These are phyloP conservation scores for Morone saxatilis DNA, from an alignment of 2,113 vertebrate genomes.

Conservation along the genomic window DNA sequence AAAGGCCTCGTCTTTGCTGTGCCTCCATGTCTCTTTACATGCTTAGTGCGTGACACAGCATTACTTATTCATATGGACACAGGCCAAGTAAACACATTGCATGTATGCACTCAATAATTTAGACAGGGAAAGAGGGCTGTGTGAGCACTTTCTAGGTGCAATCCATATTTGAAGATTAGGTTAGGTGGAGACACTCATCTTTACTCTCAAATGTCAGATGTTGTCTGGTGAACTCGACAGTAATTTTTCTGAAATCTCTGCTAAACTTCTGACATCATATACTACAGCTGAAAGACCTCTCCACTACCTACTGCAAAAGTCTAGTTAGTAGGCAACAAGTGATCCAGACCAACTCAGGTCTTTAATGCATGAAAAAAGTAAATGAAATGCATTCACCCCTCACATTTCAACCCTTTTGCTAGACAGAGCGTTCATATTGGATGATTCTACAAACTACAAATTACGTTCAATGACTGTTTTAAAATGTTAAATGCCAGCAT, in stretches of 20 bases:
- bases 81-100: constrained; percentile 71
- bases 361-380: not conserved
- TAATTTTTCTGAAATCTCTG: not conserved
- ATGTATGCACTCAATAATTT: constrained; percentile 74
- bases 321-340: not conserved
- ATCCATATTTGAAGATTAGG: constrained; percentile 49
- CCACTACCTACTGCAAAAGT: too few relatives aligned
- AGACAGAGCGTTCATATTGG: too few relatives aligned
- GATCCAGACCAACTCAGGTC: not conserved
- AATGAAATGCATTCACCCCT: not conserved
- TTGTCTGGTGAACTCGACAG: not conserved
- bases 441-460: not conserved
- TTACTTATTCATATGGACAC: constrained; percentile 67
- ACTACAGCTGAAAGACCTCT: not conserved
- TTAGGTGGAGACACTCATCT: not conserved
- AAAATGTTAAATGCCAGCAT: not conserved
- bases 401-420: not conserved
- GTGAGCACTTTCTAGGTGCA: constrained; percentile 45
- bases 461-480: too few relatives aligned
- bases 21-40: constrained; percentile 36
- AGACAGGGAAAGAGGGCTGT: constrained; percentile 40
- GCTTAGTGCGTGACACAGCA: constrained; percentile 41
- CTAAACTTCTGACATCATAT: not conserved
- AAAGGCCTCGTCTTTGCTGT: not conserved
- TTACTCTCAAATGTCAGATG: constrained; percentile 28